These are phyloP conservation scores for Bombus balteatus DNA, from an alignment of 1,140 invertebrate species.

Conservation along the genomic window DNA sequence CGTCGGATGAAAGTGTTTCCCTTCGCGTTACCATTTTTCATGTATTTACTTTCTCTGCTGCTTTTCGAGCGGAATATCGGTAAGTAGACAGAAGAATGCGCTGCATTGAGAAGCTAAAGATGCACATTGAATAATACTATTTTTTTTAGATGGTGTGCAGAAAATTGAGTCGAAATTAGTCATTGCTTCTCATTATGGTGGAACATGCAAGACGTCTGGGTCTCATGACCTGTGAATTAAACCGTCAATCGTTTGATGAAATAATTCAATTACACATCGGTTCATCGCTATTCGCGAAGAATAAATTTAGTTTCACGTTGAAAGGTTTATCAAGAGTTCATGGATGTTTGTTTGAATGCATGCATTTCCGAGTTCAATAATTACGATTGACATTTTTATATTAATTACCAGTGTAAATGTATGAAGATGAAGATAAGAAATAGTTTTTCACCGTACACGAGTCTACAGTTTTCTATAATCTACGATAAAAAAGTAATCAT, in stretches of 20 bases:
- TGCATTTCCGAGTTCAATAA: neutral
- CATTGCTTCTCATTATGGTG: constrained; percentile 54
- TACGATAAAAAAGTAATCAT: neutral
- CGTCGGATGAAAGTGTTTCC: neutral
- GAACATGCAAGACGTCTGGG: constrained; percentile 53
- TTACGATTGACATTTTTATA: neutral
- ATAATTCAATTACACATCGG: constrained; percentile 72
- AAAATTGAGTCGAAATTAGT: constrained; percentile 38
- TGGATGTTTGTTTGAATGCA: neutral
- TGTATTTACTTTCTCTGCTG: constrained; percentile 1
- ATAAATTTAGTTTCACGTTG: constrained; percentile 14
- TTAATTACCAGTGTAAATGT: neutral
- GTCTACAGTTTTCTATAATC: neutral
- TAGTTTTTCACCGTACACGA: neutral
- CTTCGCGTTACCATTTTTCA: neutral
- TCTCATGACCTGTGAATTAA: constrained; percentile 71
- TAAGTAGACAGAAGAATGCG: neutral
- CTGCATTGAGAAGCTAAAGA: neutral
- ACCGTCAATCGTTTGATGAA: constrained; percentile 70
- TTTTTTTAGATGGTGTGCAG: neutral
- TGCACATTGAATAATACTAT: neutral
- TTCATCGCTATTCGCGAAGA: constrained; percentile 5
- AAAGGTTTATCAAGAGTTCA: neutral
- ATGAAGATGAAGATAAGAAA: neutral
- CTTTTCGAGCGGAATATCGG: neutral